A percentile compares a stretch with the other conserved stretches of the same genome.
phyloP scores from a whole-genome alignment of 2,888 invertebrate species.

The Spodoptera exigua region DNA sequence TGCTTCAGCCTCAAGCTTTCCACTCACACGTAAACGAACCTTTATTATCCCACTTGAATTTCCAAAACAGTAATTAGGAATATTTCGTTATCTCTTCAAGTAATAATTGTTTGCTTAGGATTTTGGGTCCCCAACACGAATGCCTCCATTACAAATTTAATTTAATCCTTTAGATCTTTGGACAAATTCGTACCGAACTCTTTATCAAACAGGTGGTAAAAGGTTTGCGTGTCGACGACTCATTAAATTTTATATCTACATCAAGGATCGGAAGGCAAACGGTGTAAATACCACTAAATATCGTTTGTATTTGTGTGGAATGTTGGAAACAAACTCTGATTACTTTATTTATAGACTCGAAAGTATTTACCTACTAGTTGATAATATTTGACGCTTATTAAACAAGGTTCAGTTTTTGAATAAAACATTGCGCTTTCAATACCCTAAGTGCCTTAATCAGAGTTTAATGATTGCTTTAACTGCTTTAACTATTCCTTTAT shows the following conservation, averaged over 20 bases:
- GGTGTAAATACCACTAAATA: constrained; percentile 20
- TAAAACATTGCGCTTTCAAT: too few species aligned
- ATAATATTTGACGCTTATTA: too few species aligned
- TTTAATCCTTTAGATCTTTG: constrained; percentile 38
- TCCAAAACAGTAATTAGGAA: constrained; percentile 27
- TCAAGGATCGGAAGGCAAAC: constrained; percentile 14
- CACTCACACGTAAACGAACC: constrained; percentile 18
- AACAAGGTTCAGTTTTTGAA: too few species aligned
- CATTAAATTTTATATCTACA: constrained; percentile 27
- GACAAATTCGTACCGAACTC: constrained; percentile 32
- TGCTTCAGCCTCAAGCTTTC: constrained; percentile 27
- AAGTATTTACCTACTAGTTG: too few species aligned
- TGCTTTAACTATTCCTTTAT: too few species aligned
- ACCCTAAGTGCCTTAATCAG: too few species aligned
- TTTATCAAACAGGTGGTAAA: constrained; percentile 31
- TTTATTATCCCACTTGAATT: constrained; percentile 32
- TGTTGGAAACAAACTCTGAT: constrained; percentile 3
- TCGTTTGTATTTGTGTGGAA: background rate
- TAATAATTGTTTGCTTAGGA: constrained; percentile 51
- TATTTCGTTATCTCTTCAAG: constrained; percentile 26
- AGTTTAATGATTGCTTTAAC: too few species aligned
- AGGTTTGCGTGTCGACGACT: constrained; percentile 23
- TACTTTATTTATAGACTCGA: background rate
- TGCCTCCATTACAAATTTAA: constrained; percentile 34
- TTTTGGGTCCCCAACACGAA: constrained; percentile 14